Base-by-base conservation (phyloP, 2,888 invertebrate genomes). In the Euproctis similis region DNA sequence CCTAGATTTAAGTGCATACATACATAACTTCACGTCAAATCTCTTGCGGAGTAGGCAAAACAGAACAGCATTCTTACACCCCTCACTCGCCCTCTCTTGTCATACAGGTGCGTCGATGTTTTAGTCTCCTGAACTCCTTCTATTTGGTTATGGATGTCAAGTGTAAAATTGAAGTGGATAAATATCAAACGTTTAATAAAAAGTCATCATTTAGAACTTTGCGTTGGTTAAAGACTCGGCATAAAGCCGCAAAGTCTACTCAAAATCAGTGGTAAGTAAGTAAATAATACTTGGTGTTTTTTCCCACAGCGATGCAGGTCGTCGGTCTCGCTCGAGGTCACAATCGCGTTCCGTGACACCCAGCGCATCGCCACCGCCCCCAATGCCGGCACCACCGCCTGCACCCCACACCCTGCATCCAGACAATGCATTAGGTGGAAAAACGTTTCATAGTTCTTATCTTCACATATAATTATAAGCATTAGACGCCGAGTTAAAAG, bases 351-450 rank as follows among this genome's bases (percentile, higher is more conserved):
- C 84, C 28, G 76, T 81, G 64, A 78, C 80, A 39, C 81, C 81
- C 35, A 78, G 72, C 39, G 44, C 54, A 35, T 64, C 74, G 6
- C 64, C 80, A 14, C 70, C 76, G 19, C 59, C 66, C 9, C 66
- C 66, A 23, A 56, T 65, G 30, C 71, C 71, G 9, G 69, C 69
- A 14, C 67, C 64, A 1, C 77, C 77, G 9, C 78, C 76, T 24
- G 76, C 76, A 4, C 64, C 80, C 12, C 81, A 81, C 50, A 84
- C 84, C n/a, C 57, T 84, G 40, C 84, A 84, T 43, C 82, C 84
- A 36, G 82, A 84, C 64, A 84, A 81, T 54, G 84, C 84, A 47
- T 65, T 84, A 64, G 81, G 82, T 81, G n/a, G n/a, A n/a, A 66
- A 58, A 39, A 44, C 32, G 36, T 36, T 14, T 14, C 6, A 14